Evolutionary conservation across 2,888 invertebrate genomes (phyloP), one percentile per base, ranked within the genome.

Genomic region (Cephalotes varians): DNA sequence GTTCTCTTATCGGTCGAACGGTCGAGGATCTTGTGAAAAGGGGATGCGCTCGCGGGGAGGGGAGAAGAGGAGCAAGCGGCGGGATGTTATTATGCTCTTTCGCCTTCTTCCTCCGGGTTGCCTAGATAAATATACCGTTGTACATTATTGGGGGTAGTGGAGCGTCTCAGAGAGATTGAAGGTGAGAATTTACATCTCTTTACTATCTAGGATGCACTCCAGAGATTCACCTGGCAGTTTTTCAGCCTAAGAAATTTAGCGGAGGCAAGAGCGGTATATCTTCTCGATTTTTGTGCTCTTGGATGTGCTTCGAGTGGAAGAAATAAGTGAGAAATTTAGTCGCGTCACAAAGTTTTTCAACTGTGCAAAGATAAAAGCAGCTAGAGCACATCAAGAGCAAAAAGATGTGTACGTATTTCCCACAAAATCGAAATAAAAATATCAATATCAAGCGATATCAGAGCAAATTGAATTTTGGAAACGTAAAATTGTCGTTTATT

Each of bases 1-100:
- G 80, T 82, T 81, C 85, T 77, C 81, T 82, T 82, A 37, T 77
- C 58, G 58, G 65, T 51, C 51, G 51, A 65, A 65, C 76, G 65
- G 37, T 77, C 65, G 54, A 25, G 21, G 65, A 28, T 77, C 56
- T 49, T 79, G 62, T 34, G 47, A 37, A 47, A 77, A 56, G n/a
- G n/a, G n/a, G n/a, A n/a, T n/a, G n/a, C 34, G 47, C 21, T 62
- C 40, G 40, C 4, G 0, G 21, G 54, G 31, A 2, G 15, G 28
- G 49, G 34, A 1, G 15, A 67, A 3, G 18, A n/a, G n/a, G 44
- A 44, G 18, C n/a, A n/a, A 31, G 18, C 3, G 56, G 28, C 25
- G 18, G 21, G 28, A n/a, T n/a, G 65, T 76, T 76, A 76, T 76
- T 76, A 76, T 37, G 76, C 51, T 65, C 51, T 65, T 51, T 76